Evolutionary conservation across 2,113 vertebrate genomes (phyloP), one percentile per base, ranked within the genome.

Genomic region (Seriola aureovittata): DNA sequence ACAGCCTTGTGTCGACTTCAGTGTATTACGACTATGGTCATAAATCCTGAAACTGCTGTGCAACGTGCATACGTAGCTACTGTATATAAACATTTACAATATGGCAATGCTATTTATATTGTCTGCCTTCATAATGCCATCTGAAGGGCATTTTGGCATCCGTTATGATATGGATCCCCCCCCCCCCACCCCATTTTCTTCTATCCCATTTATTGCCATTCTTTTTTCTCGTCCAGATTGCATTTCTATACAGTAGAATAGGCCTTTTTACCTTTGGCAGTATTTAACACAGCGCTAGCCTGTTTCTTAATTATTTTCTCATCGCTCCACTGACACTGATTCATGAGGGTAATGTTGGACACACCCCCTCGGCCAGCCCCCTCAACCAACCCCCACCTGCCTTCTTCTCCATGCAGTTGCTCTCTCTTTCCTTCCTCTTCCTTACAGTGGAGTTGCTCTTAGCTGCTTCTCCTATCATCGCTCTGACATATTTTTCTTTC

Each of bases 81-180:
- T 90, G 92, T 94, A 92, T 93, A 93, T 94, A 95, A 96, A 95
- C 94, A 95, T 95, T 95, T 94, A 94, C 93, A 93, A 93, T 93
- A 92, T 89, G 93, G 92, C 91, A 91, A 80, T 32, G 89, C 93
- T 93, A 94, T 95, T 95, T 94, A 94, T 95, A 94, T 93, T 93
- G 92, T 93, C 93, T 93, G 69, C 90, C 84, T 91, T 90, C 91
- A 91, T 94, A 92, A 95, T 94, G 92, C 90, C 88, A 93, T 86
- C 90, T 91, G 87, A 93, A 86, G 84, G 90, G 88, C 89, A 91
- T 89, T 95, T 92, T 93, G 89, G 91, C 91, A 91, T 93, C 91
- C 63, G 84, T 92, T 94, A 93, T 87, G 82, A 92, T 93, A 93
- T 92, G 70, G 91, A 93, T 93, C 93, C n/a, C n/a, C n/a, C 92